Evolutionary conservation across 2,797 vertebrate species (phyloP).

Genomic region (Esox masquinongy): DNA sequence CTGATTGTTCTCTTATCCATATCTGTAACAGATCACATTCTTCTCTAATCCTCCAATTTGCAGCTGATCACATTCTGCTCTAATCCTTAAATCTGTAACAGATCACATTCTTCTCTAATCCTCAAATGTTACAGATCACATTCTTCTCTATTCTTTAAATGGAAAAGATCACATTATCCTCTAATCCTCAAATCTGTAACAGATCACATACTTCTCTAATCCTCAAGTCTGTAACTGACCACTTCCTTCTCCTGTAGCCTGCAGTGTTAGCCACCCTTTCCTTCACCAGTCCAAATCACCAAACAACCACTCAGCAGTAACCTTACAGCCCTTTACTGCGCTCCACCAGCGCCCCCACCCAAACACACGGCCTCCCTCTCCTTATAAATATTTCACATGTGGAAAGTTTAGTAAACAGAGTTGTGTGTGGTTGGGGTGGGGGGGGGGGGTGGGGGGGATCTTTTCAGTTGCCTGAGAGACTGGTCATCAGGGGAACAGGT

Average conservation of each 20-base stretch:
- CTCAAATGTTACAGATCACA: neutral
- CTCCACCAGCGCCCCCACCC: neutral
- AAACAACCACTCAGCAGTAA: slow-evolving; percentile 39
- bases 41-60: too few species aligned
- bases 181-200: too few species aligned
- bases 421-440: slow-evolving; percentile 5
- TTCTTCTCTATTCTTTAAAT: too few species aligned
- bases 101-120: neutral
- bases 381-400: slow-evolving; percentile 78
- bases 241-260: neutral
- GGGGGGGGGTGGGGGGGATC: neutral
- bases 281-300: neutral
- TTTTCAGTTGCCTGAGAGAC: slow-evolving; percentile 46
- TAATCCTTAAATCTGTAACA: too few species aligned
- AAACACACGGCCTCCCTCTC: slow-evolving; percentile 47
- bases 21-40: neutral
- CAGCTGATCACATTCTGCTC: too few species aligned
- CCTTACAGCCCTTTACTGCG: slow-evolving; percentile 22
- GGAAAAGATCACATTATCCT: too few species aligned
- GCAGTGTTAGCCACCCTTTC: neutral
- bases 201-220: neutral
- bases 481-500: slow-evolving; percentile 33
- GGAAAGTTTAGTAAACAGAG: slow-evolving; percentile 78
- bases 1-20: neutral
- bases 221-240: neutral